Evolutionary conservation across 2,113 vertebrate genomes (phyloP).

Genomic region (Gnathonemus longibarbis): DNA sequence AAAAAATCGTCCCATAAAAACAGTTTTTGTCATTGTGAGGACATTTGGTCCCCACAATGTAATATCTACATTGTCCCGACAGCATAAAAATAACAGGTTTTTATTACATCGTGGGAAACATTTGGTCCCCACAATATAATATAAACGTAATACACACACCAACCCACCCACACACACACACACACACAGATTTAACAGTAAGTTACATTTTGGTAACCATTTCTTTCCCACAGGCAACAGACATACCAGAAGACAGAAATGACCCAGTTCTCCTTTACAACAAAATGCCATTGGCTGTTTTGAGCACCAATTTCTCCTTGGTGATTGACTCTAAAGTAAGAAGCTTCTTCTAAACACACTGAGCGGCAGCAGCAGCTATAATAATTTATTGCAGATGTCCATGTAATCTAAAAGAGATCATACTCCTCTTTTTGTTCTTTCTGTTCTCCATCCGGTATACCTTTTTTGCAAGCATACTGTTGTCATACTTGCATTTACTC

Average conservation of each 20-base stretch:
- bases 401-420: not conserved
- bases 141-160: not conserved
- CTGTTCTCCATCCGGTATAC: not conserved
- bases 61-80: not conserved
- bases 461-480: not conserved
- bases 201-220: conserved; percentile 32
- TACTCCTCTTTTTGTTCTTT: not conserved
- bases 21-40: not conserved
- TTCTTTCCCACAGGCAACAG: conserved; percentile 68
- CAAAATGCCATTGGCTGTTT: conserved; percentile 76
- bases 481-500: not conserved
- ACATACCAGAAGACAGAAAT: conserved; percentile 79
- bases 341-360: not conserved
- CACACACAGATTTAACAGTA: not conserved
- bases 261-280: conserved; percentile 84
- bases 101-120: too few relatives aligned
- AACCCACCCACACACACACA: not conserved
- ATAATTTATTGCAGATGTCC: not conserved
- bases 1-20: not conserved
- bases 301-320: conserved; percentile 78
- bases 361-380: not conserved
- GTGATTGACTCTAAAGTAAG: conserved; percentile 65
- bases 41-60: not conserved
- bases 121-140: not conserved
- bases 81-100: too few relatives aligned